Base-by-base conservation (phyloP, 2,113 vertebrate species). In the Aepyceros melampus region DNA sequence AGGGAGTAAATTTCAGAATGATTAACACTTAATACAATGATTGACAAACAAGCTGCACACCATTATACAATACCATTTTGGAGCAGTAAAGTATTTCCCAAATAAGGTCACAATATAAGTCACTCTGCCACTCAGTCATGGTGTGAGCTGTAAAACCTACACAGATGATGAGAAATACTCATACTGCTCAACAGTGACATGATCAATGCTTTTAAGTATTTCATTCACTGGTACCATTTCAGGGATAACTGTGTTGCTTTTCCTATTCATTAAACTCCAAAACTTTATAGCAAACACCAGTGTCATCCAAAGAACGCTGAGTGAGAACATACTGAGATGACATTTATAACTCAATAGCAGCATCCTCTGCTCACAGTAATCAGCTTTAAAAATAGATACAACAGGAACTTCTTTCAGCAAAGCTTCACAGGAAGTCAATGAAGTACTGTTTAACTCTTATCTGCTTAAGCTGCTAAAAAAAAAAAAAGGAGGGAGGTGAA, bases 351-450 rank as follows among this genome's bases (percentile, higher is more conserved):
- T 88, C 95, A 12, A 49, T 14, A 96, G 82, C 97, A 97, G 95
- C 43, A 93, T 58, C 97, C 97, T 97, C 95, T 82, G 45, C 83
- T 87, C 91, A 25, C 47, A 98, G 97, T 21, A 87, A 98, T 78
- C 88, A 49, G 85, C 27, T 98, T 97, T 98, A 98, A 99, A 99
- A 99, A 98, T 98, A 99, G 97, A 94, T 85, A 67, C 94, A 96
- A 96, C 71, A n/a, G 74, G 98, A 99, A 99, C 98, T 98, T 98
- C 97, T 98, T 97, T 98, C 97, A 97, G 95, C 87, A 95, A 88
- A 98, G 96, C 96, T 98, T 94, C 99, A 98, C 98, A 99, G 99
- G 99, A 99, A 99, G 98, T 95, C 97, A 98, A 91, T 92, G 94
- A 98, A 98, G 98, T 98, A 98, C 98, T 98, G 95, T 56, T 98